Percentiles rank a stretch among this genome's conserved stretches.
These are phyloP conservation scores for Hedya salicella DNA, from an alignment of 2,888 invertebrate genomes.

Conservation along the genomic window DNA sequence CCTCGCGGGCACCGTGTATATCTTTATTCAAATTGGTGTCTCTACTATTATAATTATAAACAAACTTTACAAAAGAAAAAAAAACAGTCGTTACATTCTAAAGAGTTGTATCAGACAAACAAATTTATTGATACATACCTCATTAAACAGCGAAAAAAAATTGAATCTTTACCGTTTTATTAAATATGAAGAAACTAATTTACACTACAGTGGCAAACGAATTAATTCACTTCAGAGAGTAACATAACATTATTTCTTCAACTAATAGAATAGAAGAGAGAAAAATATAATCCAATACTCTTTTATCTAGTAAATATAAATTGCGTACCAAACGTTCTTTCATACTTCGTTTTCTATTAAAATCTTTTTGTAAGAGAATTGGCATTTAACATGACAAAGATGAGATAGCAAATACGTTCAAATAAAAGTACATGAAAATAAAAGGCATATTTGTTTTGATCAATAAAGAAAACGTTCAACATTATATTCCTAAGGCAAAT, in stretches of 20 bases:
- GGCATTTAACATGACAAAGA: conserved; percentile 21
- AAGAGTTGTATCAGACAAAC: too few relatives aligned
- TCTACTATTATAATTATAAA: too few relatives aligned
- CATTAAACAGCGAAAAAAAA: too few relatives aligned
- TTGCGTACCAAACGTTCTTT: conserved; percentile 14
- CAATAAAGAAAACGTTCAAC: conserved; percentile 8
- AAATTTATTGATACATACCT: too few relatives aligned
- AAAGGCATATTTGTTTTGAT: background rate
- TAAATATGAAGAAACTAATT: conserved; percentile 8
- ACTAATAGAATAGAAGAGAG: background rate
- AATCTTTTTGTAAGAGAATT: conserved; percentile 21
- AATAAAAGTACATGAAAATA: background rate
- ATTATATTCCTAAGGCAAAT: conserved; percentile 2
- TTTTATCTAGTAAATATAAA: conserved; percentile 19
- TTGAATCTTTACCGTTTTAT: too few relatives aligned
- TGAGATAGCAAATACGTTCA: conserved; percentile 5
- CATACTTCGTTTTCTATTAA: conserved; percentile 9
- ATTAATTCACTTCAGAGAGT: background rate
- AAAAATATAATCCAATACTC: conserved; percentile 4
- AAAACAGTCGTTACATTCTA: too few relatives aligned
- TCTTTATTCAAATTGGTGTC: too few relatives aligned
- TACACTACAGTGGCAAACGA: background rate
- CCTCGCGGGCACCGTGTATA: too few relatives aligned
- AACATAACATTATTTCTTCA: conserved; percentile 10
- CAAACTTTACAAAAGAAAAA: too few relatives aligned